These are phyloP conservation scores for Synanthedon myopaeformis DNA, from an alignment of 2,888 invertebrate species.

Conservation along the genomic window DNA sequence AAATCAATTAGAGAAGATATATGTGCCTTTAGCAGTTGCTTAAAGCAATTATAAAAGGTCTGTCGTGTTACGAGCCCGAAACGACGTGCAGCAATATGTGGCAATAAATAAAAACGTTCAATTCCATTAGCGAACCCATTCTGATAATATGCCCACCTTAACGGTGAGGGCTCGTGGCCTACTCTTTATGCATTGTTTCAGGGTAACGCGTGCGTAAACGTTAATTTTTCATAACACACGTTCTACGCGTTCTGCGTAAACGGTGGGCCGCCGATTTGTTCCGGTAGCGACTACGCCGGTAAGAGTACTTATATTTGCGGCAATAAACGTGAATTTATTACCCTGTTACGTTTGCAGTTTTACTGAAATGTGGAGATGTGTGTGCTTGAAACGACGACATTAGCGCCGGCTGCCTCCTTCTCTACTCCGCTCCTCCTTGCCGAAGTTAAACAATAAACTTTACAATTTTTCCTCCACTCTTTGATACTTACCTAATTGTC, in stretches of 20 bases:
- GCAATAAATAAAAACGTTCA: constrained; percentile 46
- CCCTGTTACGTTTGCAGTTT: constrained; percentile 63
- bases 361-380: constrained; percentile 61
- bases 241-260: constrained; percentile 38
- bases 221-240: constrained; percentile 52
- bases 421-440: not conserved
- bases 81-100: constrained; percentile 25
- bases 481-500: too few species aligned
- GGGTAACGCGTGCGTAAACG: constrained; percentile 36
- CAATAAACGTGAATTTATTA: constrained; percentile 67
- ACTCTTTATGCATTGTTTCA: constrained; percentile 36
- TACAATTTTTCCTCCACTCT: too few species aligned
- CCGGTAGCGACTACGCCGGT: constrained; percentile 48
- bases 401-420: constrained; percentile 38
- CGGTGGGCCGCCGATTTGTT: constrained; percentile 49
- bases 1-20: too few species aligned
- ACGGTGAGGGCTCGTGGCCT: constrained; percentile 16
- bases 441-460: too few species aligned
- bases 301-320: constrained; percentile 52
- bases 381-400: constrained; percentile 36
- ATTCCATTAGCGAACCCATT: constrained; percentile 45
- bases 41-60: constrained; percentile 15
- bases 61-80: constrained; percentile 12
- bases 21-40: constrained; percentile 10
- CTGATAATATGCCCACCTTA: constrained; percentile 47